phyloP scores from a whole-genome alignment of 2,888 invertebrate genomes.

The Mimas tiliae region DNA sequence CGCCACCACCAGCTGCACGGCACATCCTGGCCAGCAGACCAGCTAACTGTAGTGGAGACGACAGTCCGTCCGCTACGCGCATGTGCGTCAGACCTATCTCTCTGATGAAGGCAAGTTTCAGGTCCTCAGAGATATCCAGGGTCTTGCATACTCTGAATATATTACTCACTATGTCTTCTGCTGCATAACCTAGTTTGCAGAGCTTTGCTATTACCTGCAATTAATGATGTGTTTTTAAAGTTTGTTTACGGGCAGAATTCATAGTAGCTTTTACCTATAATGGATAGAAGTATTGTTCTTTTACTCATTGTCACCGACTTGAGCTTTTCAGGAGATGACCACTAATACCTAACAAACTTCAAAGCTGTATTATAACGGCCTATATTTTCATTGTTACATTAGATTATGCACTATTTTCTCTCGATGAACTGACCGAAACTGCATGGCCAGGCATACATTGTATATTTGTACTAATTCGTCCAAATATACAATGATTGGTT shows the following conservation, averaged over 20 bases:
- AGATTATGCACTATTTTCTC: no score
- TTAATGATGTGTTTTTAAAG: neutral
- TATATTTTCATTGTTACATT: no score
- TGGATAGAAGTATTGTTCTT: no score
- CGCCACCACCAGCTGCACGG: constrained; percentile 57
- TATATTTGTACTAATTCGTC: no score
- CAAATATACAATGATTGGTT: no score
- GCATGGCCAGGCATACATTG: no score
- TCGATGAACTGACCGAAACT: no score
- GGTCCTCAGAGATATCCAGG: constrained; percentile 90
- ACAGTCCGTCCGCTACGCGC: constrained; percentile 95
- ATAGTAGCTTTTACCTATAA: no score
- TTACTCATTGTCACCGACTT: no score
- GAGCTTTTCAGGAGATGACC: no score
- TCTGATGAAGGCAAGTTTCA: constrained; percentile 94
- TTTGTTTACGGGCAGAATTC: neutral
- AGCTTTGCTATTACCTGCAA: constrained; percentile 91
- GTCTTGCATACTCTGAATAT: constrained; percentile 97
- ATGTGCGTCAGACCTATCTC: constrained; percentile 96
- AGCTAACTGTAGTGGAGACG: constrained; percentile 94
- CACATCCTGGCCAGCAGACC: constrained; percentile 94
- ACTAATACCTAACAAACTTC: no score
- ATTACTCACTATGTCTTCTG: constrained; percentile 98
- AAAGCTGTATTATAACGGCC: no score
- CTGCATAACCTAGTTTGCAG: constrained; percentile 97